These are phyloP conservation scores for Tryphoninae sp. DNA, from an alignment of 2,888 invertebrate species.

Conservation along the genomic window DNA sequence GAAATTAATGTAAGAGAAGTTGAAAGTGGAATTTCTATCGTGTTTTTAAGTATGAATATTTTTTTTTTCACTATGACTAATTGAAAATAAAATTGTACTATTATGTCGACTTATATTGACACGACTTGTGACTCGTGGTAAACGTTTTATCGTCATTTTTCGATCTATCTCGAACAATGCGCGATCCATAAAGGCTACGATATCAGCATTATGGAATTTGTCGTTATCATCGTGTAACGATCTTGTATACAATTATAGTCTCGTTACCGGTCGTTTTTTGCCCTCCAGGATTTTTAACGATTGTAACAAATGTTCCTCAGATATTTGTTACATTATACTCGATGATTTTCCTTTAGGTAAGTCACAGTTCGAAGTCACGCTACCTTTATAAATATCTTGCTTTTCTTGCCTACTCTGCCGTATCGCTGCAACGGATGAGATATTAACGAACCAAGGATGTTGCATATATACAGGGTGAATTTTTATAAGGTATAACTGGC, in stretches of 20 bases:
- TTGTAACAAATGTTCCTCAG: background rate
- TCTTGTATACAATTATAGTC: background rate
- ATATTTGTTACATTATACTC: background rate
- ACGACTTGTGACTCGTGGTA: background rate
- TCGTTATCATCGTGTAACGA: conserved; percentile 8
- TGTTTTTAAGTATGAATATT: too few species aligned
- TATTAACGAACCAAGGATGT: background rate
- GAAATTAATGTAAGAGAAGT: too few species aligned
- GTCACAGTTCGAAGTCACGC: conserved; percentile 24
- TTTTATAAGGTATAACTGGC: too few species aligned
- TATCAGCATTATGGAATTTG: background rate
- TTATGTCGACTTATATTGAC: background rate
- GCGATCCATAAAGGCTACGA: background rate
- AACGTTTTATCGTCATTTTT: background rate
- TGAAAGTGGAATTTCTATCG: too few species aligned
- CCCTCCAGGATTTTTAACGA: background rate
- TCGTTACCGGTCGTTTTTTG: background rate
- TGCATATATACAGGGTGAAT: background rate
- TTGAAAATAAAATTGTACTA: background rate
- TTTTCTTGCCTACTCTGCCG: background rate
- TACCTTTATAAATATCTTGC: conserved; percentile 6
- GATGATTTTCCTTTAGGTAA: conserved; percentile 21
- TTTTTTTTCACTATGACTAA: too few species aligned
- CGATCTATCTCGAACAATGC: background rate
- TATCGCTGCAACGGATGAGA: background rate